These are phyloP conservation scores for Pristiophorus japonicus DNA, from an alignment of 2,113 vertebrate genomes.

Conservation along the genomic window DNA sequence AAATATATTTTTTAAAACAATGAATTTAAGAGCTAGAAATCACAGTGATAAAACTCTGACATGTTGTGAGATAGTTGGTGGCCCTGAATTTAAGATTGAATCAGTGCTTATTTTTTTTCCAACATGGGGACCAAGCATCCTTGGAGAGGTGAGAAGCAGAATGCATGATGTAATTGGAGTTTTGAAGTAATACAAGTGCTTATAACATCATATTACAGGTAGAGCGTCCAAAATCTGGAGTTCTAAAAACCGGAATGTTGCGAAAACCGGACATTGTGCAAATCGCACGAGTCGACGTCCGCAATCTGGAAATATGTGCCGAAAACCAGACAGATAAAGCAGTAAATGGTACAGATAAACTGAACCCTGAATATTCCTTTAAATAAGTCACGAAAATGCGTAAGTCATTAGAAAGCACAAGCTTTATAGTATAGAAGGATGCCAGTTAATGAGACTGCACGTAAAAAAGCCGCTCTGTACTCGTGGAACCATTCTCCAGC, in stretches of 20 bases:
- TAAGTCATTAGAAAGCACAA: too few species aligned
- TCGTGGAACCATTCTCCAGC: background rate
- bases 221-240: too few species aligned
- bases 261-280: too few species aligned
- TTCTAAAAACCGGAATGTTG: too few species aligned
- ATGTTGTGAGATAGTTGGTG: background rate
- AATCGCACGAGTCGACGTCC: too few species aligned
- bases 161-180: background rate
- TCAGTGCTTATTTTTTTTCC: background rate
- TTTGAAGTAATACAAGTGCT: background rate
- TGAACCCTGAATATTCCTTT: too few species aligned
- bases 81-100: background rate
- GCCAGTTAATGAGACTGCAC: too few species aligned
- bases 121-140: background rate
- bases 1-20: background rate
- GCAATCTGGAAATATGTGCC: too few species aligned
- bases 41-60: background rate
- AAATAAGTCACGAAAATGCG: too few species aligned
- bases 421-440: too few species aligned
- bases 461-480: background rate
- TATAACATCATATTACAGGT: background rate
- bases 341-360: too few species aligned
- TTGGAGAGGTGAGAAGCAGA: background rate
- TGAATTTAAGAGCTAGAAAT: background rate
- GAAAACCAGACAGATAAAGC: too few species aligned